Evolutionary conservation across 2,797 vertebrate genomes (phyloP).

Genomic region (Sternotherus odoratus): DNA sequence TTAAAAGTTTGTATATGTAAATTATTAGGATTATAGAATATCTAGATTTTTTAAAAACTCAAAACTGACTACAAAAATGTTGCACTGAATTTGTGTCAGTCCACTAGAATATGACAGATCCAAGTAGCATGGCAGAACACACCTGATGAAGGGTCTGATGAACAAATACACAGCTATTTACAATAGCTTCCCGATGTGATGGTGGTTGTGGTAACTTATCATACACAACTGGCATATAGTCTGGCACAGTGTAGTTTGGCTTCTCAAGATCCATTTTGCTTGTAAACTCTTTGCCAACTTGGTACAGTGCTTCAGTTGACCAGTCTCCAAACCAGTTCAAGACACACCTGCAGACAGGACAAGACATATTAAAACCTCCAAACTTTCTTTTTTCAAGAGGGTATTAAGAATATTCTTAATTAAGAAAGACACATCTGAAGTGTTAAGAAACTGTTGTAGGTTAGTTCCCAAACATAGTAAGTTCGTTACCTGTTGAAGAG

Average conservation of each 20-base stretch:
- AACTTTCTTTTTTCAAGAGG: not conserved
- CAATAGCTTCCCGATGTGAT: slow-evolving; percentile 95
- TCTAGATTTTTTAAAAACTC: not conserved
- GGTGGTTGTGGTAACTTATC: slow-evolving; percentile 96
- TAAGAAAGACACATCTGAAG: not conserved
- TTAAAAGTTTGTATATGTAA: not conserved
- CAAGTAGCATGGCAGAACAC: not conserved
- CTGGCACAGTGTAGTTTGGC: slow-evolving; percentile 96
- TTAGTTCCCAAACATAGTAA: not conserved
- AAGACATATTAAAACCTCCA: not conserved
- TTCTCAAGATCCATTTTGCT: slow-evolving; percentile 99
- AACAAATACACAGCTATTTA: slow-evolving; percentile 98
- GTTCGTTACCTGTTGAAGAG: slow-evolving; percentile 94
- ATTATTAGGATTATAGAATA: not conserved
- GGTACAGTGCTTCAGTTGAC: slow-evolving; percentile 98
- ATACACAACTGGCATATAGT: slow-evolving; percentile 97
- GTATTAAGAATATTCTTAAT: not conserved
- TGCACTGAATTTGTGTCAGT: not conserved
- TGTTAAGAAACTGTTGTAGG: not conserved
- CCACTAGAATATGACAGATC: not conserved
- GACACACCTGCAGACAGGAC: slow-evolving; percentile 87
- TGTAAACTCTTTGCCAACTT: slow-evolving; percentile 99
- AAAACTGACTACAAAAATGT: not conserved
- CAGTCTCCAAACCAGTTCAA: slow-evolving; percentile 99
- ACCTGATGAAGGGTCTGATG: slow-evolving; percentile 99